Conservation (phyloP, 2,113 vertebrate genomes). For the Cnemophilus loriae region DNA sequence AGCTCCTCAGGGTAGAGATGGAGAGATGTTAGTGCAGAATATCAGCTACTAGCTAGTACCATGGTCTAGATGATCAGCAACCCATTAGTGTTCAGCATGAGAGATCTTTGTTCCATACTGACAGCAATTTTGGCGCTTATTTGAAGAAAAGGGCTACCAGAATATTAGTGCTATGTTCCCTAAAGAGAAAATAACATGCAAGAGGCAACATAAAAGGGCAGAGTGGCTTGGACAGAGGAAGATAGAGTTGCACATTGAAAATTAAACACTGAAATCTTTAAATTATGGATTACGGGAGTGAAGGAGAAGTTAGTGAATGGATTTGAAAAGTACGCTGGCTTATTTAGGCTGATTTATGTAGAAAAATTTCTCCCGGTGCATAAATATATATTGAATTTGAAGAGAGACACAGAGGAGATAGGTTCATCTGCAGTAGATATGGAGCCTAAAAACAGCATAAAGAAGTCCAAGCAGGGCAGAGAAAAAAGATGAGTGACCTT, state of each 20-base stretch:
- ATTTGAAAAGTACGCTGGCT: neutral
- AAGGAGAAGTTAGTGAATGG: neutral
- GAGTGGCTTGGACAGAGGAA: neutral
- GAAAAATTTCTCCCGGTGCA: neutral
- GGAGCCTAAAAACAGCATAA: neutral
- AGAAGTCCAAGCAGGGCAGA: neutral
- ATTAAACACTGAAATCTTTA: neutral
- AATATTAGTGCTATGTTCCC: neutral
- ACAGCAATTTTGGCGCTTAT: neutral
- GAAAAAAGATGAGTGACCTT: neutral
- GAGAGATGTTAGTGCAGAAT: neutral
- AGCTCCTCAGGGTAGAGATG: neutral
- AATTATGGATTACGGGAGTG: neutral
- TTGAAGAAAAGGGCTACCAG: neutral
- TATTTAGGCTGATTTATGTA: neutral
- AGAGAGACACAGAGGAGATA: neutral
- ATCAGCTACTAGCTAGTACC: neutral
- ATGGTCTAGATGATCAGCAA: neutral
- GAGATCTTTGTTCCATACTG: neutral
- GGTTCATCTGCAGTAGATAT: neutral
- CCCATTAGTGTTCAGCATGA: neutral
- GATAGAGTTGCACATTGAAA: neutral
- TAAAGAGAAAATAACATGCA: neutral
- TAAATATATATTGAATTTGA: neutral
- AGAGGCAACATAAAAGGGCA: neutral